Base-by-base conservation (phyloP, 2,113 vertebrate genomes). In the Nesospiza acunhae region DNA sequence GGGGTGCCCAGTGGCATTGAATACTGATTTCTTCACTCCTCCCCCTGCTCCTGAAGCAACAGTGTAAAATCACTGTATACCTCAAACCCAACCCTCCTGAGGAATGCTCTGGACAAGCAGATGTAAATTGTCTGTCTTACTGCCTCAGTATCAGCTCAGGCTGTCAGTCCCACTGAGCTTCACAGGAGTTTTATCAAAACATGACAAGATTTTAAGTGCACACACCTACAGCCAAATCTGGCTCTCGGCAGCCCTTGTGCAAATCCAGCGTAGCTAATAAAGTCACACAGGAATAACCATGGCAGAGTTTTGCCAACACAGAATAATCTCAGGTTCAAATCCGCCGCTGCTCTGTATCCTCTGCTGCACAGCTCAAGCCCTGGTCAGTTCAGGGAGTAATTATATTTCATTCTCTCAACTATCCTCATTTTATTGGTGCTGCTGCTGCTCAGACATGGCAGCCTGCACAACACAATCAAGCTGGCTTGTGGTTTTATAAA, bases 161-260 rank as follows among this genome's bases (percentile, higher is more conserved):
- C 80, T 59, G 83, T 87, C 89, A 52, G 84, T 55, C 77, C 76
- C 49, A 28, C 76, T 44, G 69, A 64, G 47, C 44, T 81, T 84
- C 89, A 89, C 28, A 10, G 50, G 47, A 89, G 58, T 68, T 91
- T 49, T 87, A 76, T 79, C 69, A 81, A 73, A 89, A 93, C 60
- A 59, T 72, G 69, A 67, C 39, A 63, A 41, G 73, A 86, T 69
- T 47, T 68, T 15, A 82, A 56, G 33, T 15, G 80, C 69, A n/a
- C 64, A 78, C 74, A 64, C 87, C 80, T 84, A 44, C 47, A 58
- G 73, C 55, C 59, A 59, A 35, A 77, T 62, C 35, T 87, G 60
- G 49, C 78, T 87, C 37, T 69, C 18, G 4, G 82, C 70, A 76
- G 53, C 50, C 44, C 87, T 72, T 13, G n/a, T 73, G 53, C 69